phyloP scores from a whole-genome alignment of 2,888 invertebrate species.

The Phrixothrix hirtus region DNA sequence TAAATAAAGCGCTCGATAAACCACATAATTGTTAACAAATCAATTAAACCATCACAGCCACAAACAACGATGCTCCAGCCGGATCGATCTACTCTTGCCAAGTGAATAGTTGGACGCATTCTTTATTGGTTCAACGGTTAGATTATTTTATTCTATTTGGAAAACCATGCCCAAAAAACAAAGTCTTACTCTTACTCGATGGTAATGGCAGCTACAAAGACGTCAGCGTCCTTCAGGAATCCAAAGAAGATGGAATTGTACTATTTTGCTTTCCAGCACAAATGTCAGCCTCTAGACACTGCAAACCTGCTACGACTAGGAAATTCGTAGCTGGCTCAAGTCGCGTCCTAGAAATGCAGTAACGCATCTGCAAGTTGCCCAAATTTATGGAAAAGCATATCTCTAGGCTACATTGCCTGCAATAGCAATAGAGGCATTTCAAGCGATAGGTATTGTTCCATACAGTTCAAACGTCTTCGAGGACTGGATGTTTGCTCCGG shows the following conservation, averaged over 20 bases:
- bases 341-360: background rate
- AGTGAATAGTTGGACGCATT: too few relatives aligned
- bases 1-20: too few relatives aligned
- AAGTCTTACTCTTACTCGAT: slow-evolving; percentile 43
- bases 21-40: too few relatives aligned
- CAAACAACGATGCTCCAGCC: too few relatives aligned
- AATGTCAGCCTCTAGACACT: slow-evolving; percentile 1
- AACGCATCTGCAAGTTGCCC: background rate
- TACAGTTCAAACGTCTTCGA: background rate
- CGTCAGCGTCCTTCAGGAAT: slow-evolving; percentile 15
- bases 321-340: background rate
- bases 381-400: background rate
- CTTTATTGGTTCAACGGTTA: too few relatives aligned
- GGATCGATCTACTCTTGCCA: too few relatives aligned
- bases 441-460: background rate
- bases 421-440: background rate
- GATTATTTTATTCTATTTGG: slow-evolving; percentile 41
- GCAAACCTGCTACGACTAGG: background rate
- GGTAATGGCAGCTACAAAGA: slow-evolving; percentile 42
- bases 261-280: slow-evolving; percentile 1
- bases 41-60: too few relatives aligned
- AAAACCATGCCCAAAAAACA: slow-evolving; percentile 38
- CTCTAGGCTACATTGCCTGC: background rate
- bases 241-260: slow-evolving; percentile 25
- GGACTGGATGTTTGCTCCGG: background rate